phyloP scores from a whole-genome alignment of 2,888 invertebrate genomes.

The Cheilosia urbana region DNA sequence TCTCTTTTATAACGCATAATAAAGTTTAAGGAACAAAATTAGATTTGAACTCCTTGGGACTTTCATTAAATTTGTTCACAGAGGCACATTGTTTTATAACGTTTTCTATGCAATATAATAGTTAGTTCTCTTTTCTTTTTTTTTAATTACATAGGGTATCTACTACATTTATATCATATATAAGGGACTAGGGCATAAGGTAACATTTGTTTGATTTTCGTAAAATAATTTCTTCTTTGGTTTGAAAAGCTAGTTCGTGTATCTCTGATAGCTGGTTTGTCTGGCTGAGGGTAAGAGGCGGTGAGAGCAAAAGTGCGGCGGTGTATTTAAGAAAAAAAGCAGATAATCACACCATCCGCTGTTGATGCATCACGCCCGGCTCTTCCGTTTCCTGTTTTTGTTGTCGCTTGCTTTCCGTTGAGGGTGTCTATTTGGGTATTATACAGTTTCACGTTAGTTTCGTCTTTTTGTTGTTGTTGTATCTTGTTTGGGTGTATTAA shows the following conservation, averaged over 20 bases:
- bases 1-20: not conserved
- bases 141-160: slow-evolving; percentile 21
- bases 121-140: slow-evolving; percentile 24
- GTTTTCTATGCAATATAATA: slow-evolving; percentile 24
- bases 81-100: slow-evolving; percentile 61
- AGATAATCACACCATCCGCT: slow-evolving; percentile 54
- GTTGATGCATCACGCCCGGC: slow-evolving; percentile 32
- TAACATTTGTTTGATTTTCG: slow-evolving; percentile 61
- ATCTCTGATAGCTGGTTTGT: not conserved
- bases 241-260: slow-evolving; percentile 50
- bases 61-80: slow-evolving; percentile 59
- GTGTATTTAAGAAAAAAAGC: slow-evolving; percentile 53
- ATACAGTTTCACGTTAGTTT: slow-evolving; percentile 33
- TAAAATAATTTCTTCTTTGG: slow-evolving; percentile 38
- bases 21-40: not conserved
- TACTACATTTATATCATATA: slow-evolving; percentile 13
- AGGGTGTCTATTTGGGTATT: not conserved
- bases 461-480: slow-evolving; percentile 2
- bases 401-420: not conserved
- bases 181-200: slow-evolving; percentile 56
- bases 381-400: slow-evolving; percentile 12
- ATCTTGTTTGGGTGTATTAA: slow-evolving; percentile 35
- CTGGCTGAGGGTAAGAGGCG: slow-evolving; percentile 13
- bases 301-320: slow-evolving; percentile 4
- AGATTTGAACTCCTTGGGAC: slow-evolving; percentile 34